Conservation (phyloP, 1,140 invertebrate species). For the Platorchestia sp. region DNA sequence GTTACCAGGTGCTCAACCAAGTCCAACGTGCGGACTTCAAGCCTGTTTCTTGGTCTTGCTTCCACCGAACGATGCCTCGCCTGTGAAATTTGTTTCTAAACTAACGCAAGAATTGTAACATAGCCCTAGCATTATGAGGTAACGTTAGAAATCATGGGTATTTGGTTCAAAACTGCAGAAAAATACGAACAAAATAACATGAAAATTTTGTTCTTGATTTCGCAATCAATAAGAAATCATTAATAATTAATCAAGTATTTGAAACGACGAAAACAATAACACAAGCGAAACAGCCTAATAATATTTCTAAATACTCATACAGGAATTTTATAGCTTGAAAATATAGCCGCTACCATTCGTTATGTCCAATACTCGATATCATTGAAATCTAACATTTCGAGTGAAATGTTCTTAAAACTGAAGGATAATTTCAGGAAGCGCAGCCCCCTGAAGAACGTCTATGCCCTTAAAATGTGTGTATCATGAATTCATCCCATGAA, state of each 20-base stretch:
- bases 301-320: background rate
- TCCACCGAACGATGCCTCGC: background rate
- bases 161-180: background rate
- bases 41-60: background rate
- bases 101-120: background rate
- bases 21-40: background rate
- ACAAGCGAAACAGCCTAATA: background rate
- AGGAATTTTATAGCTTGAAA: background rate
- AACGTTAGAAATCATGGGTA: background rate
- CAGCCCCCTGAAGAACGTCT: background rate
- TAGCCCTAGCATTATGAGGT: background rate
- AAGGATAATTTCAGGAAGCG: background rate
- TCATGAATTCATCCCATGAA: background rate
- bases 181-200: background rate
- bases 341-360: background rate
- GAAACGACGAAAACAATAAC: background rate
- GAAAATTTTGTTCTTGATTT: background rate
- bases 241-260: background rate
- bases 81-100: background rate
- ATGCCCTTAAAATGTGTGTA: background rate
- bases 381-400: too few species aligned
- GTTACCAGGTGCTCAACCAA: slow-evolving; percentile 14
- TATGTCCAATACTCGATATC: too few species aligned
- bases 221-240: background rate
- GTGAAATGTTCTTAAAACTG: background rate